A percentile compares a stretch with the other conserved stretches of the same genome.
Conservation (phyloP, 1,140 invertebrate species). For the Drosophila pachea region DNA sequence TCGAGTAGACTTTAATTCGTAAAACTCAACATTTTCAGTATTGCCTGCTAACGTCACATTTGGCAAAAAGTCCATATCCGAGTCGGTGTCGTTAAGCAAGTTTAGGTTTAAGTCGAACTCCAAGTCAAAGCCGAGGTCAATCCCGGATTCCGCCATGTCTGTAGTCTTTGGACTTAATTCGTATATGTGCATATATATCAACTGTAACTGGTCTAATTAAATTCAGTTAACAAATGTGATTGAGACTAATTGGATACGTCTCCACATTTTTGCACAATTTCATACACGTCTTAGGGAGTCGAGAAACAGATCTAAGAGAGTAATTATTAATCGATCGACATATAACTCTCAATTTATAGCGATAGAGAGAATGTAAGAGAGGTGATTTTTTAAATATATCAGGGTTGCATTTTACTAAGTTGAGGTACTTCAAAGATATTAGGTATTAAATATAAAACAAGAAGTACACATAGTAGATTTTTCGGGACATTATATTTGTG, state of each 20-base stretch:
- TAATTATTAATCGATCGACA: conserved; percentile 22
- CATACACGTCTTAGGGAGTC: conserved; percentile 14
- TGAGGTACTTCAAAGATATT: neutral
- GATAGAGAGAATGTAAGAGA: neutral
- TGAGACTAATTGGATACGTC: conserved; percentile 37
- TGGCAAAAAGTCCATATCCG: conserved; percentile 83
- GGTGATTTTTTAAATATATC: neutral
- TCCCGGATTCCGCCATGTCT: conserved; percentile 82
- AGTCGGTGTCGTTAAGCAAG: conserved; percentile 79
- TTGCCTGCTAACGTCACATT: conserved; percentile 67
- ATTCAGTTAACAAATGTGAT: conserved; percentile 32
- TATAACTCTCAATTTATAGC: conserved; percentile 18
- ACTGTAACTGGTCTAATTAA: conserved; percentile 14
- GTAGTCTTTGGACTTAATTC: neutral
- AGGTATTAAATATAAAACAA: neutral
- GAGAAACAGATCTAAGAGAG: neutral
- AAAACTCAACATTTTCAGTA: conserved; percentile 71
- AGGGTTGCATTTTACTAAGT: neutral
- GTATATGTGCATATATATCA: neutral
- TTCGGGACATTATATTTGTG: neutral
- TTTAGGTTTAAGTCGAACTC: conserved; percentile 80
- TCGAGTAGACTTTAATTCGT: conserved; percentile 55
- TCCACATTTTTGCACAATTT: conserved; percentile 42
- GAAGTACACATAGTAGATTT: neutral
- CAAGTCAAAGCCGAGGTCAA: conserved; percentile 86